These are phyloP conservation scores for Drosophila melanosoma DNA, from an alignment of 2,888 invertebrate genomes.

Conservation along the genomic window DNA sequence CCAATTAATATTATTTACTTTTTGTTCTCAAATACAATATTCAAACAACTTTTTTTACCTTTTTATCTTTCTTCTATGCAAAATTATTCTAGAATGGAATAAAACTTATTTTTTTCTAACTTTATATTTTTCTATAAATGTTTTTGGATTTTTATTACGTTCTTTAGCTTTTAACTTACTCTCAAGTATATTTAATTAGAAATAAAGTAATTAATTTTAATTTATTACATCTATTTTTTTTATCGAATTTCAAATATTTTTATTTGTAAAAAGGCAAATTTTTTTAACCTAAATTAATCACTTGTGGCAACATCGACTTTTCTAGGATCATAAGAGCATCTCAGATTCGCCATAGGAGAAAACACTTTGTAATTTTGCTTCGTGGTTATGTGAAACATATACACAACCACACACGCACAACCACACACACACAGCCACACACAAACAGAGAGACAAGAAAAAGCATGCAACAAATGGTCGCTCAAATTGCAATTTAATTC, in stretches of 20 bases:
- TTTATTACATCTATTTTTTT: too few species aligned
- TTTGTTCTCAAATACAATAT: background rate
- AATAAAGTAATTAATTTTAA: too few species aligned
- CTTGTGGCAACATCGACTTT: background rate
- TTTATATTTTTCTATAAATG: too few species aligned
- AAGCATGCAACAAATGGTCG: conserved; percentile 32
- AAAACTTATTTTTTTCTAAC: too few species aligned
- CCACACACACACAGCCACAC: conserved; percentile 9
- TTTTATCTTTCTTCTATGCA: too few species aligned
- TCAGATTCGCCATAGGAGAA: conserved; percentile 10
- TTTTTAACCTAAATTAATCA: background rate
- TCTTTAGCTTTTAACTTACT: background rate
- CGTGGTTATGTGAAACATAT: conserved; percentile 7
- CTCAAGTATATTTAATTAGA: too few species aligned
- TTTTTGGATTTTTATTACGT: background rate
- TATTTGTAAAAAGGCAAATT: too few species aligned
- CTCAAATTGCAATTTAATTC: conserved; percentile 78
- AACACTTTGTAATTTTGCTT: conserved; percentile 6
- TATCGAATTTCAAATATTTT: too few species aligned
- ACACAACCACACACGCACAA: conserved; percentile 4
- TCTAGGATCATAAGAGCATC: conserved; percentile 22
- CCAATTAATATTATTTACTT: background rate
- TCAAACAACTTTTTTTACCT: background rate
- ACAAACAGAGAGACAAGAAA: background rate
- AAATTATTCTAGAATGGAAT: too few species aligned